A percentile compares a stretch with the other conserved stretches of the same genome.
Evolutionary conservation across 1,140 invertebrate genomes (phyloP).

Genomic region (Bathynomus jamesi): DNA sequence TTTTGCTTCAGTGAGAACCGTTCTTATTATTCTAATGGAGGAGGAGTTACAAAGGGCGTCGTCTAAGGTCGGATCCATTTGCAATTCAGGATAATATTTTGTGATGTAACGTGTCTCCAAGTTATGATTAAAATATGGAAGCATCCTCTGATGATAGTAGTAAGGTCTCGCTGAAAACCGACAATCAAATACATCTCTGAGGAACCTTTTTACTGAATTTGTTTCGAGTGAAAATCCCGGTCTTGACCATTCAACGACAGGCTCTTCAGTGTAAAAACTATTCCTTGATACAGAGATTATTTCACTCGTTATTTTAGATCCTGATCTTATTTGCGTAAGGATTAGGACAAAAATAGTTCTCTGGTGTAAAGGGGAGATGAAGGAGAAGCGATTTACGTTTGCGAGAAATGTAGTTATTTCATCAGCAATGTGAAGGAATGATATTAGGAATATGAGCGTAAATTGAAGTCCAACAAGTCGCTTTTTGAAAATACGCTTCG

Average conservation of each 20-base stretch:
- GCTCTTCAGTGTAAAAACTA: neutral
- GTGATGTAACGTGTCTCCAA: neutral
- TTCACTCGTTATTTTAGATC: neutral
- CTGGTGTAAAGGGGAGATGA: no score
- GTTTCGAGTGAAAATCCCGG: neutral
- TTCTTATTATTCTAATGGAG: neutral
- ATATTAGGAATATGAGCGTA: no score
- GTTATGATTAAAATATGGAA: neutral
- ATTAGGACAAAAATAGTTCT: neutral
- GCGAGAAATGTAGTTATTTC: no score
- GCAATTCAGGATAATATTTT: neutral
- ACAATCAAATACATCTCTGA: neutral
- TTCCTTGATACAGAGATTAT: neutral
- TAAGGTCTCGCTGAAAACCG: neutral
- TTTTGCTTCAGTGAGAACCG: neutral
- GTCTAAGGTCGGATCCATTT: neutral
- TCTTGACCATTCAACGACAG: neutral
- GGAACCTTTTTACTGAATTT: neutral
- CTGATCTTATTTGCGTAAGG: neutral
- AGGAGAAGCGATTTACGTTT: no score
- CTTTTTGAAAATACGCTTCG: no score
- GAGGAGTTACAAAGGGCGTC: neutral
- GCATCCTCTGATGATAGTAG: neutral
- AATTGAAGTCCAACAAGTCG: no score
- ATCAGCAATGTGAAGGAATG: no score